Conservation (phyloP, 2,113 vertebrate genomes). For the Probosciger aterrimus region DNA sequence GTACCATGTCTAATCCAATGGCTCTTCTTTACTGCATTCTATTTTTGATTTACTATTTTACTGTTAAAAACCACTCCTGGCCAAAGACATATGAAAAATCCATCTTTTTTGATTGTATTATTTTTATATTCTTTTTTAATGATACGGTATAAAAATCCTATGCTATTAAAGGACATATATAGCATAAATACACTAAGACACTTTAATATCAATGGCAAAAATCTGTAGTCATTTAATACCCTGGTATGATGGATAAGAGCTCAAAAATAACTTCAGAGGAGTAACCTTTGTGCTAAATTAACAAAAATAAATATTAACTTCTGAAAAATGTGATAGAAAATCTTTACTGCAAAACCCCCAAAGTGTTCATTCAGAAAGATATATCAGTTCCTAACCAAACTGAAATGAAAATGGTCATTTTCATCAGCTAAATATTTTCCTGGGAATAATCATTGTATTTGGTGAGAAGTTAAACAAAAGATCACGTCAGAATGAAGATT, state of each 20-base stretch:
- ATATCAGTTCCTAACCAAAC: constrained; percentile 40
- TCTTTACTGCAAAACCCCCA: constrained; percentile 58
- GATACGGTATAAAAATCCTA: constrained; percentile 67
- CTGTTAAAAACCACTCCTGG: constrained; percentile 27
- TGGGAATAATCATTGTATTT: constrained; percentile 4
- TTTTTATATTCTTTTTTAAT: constrained; percentile 74
- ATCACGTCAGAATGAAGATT: neutral
- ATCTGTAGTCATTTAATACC: constrained; percentile 1
- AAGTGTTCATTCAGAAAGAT: constrained; percentile 55
- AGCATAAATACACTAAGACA: constrained; percentile 70
- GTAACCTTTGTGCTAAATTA: constrained; percentile 69
- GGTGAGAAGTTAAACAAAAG: constrained; percentile 3
- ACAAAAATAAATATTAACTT: constrained; percentile 75
- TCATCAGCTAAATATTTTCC: constrained; percentile 51
- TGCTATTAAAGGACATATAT: constrained; percentile 53
- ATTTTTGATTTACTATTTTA: constrained; percentile 35
- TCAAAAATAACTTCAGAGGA: constrained; percentile 35
- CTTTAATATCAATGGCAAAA: constrained; percentile 70
- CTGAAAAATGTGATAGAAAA: constrained; percentile 71
- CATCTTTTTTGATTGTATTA: constrained; percentile 65
- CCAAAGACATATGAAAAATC: constrained; percentile 65
- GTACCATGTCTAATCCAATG: neutral
- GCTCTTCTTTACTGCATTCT: neutral
- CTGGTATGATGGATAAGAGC: constrained; percentile 42
- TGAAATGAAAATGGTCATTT: constrained; percentile 42